Base-by-base conservation (phyloP, 2,888 invertebrate species). In the Parnassius orleans region DNA sequence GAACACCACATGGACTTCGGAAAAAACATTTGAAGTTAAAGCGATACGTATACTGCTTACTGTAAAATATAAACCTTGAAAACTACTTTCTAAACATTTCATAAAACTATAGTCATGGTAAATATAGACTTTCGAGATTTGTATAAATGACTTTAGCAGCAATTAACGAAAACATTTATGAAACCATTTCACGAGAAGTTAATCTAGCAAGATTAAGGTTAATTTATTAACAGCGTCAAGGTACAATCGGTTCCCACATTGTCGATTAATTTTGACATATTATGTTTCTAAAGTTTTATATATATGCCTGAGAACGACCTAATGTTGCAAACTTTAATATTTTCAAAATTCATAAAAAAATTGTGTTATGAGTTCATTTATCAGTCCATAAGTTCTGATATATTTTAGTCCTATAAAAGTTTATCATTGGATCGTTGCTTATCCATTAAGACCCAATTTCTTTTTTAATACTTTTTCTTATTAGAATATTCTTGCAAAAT, bases 261-360 rank as follows among this genome's bases (percentile, higher is more conserved):
- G 24, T 14, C 60, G 52, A 63, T 56, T 47, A 11, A 47, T 19
- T 52, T 42, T 43, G 19, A 33, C 50, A 42, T 53, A 63, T 50
- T 53, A 63, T 50, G 46, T 42, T 52, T 54, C 47, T 47, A 51
- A 11, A 47, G 24, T 24, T 24, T 24, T 24, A 3, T 7, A 59
- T 51, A 3, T 7, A 59, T 51, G 19, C 52, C 55, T 56, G 56
- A 53, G 59, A 59, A 63, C 46, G 60, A 42, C 41, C 55, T 56
- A 52, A 59, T 43, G 51, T 56, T 59, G 63, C 52, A 47, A 42
- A 56, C 19, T 60, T 12, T 15, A 14, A 14, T 47, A 9, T 60
- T 55, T 10, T 19, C 48, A 59, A 56, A 63, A 63, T 56, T 63
- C 15, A 56, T 52, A 47, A 59, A 60, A 55, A 63, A 60, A 1